These are phyloP conservation scores for Drosophila leonis DNA, from an alignment of 2,888 invertebrate species.

Conservation along the genomic window DNA sequence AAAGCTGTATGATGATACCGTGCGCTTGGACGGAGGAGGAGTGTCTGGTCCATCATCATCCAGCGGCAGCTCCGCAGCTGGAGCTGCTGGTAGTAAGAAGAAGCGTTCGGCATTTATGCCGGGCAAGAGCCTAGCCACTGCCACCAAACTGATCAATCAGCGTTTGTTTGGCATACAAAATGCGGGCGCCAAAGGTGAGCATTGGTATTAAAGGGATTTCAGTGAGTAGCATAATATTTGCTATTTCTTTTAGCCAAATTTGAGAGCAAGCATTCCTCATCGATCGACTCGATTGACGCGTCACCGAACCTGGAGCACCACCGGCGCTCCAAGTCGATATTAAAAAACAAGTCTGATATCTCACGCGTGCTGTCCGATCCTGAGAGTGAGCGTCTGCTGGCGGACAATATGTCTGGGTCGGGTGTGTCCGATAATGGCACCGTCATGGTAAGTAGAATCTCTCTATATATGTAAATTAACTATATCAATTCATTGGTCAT, in stretches of 20 bases:
- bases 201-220: neutral
- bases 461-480: no score
- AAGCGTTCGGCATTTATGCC: constrained; percentile 88
- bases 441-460: constrained; percentile 81
- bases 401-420: constrained; percentile 88
- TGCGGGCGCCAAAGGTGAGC: constrained; percentile 84
- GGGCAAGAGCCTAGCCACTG: constrained; percentile 89
- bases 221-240: neutral
- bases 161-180: constrained; percentile 90
- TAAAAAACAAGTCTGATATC: constrained; percentile 90
- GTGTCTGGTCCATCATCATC: constrained; percentile 25
- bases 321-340: constrained; percentile 90
- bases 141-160: constrained; percentile 90
- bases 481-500: neutral
- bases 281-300: constrained; percentile 90
- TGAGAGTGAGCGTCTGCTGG: constrained; percentile 91
- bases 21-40: constrained; percentile 73
- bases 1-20: constrained; percentile 87
- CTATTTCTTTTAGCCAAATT: constrained; percentile 81
- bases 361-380: constrained; percentile 88
- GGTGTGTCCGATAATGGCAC: constrained; percentile 87
- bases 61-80: constrained; percentile 70
- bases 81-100: constrained; percentile 81
- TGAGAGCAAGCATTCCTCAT: constrained; percentile 89
- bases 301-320: constrained; percentile 89